Evolutionary conservation across 1,140 invertebrate species (phyloP).

Genomic region (Calycopis cecrops): DNA sequence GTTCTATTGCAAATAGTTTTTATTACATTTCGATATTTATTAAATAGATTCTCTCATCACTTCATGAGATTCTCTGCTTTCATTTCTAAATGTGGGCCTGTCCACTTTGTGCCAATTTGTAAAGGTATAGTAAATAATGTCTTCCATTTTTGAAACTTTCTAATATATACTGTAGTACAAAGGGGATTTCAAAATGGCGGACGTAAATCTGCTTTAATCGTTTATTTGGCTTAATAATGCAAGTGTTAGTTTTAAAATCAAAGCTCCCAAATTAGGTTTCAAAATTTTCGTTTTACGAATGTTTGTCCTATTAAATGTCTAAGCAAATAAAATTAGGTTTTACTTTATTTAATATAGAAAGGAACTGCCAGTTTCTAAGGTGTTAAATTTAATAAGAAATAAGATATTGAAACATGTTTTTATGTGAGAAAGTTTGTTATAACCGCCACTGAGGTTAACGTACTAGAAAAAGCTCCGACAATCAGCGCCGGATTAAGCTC

Average conservation of each 20-base stretch:
- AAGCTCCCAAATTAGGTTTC: background rate
- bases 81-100: too few species aligned
- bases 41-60: conserved; percentile 3
- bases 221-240: conserved; percentile 4
- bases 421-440: too few species aligned
- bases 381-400: background rate
- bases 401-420: conserved; percentile 8
- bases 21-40: conserved; percentile 27
- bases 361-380: conserved; percentile 7
- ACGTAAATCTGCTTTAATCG: background rate
- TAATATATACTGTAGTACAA: too few species aligned
- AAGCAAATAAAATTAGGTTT: background rate
- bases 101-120: too few species aligned
- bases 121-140: too few species aligned
- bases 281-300: background rate
- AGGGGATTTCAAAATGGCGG: too few species aligned
- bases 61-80: too few species aligned
- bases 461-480: too few species aligned
- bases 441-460: too few species aligned
- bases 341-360: background rate
- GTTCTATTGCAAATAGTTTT: too few species aligned
- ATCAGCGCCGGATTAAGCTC: too few species aligned
- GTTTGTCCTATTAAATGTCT: background rate
- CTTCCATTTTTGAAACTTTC: too few species aligned
- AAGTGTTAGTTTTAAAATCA: background rate